Conservation (phyloP, 1,140 invertebrate species). For the Drosophila tsacasi region DNA sequence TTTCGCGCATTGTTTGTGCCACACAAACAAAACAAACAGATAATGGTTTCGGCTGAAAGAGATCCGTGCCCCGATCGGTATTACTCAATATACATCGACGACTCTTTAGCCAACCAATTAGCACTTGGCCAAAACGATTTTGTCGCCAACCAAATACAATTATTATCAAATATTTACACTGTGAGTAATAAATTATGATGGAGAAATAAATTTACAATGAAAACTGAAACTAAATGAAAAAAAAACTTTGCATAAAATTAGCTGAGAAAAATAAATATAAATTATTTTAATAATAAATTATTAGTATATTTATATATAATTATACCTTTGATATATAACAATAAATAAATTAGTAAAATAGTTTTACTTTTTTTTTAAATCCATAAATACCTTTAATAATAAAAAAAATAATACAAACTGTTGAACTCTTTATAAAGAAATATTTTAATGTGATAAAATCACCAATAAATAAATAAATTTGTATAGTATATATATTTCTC, state of each 20-base stretch:
- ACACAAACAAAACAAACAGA: constrained; percentile 19
- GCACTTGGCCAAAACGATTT: constrained; percentile 34
- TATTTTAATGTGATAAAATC: too few species aligned
- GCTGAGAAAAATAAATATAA: too few species aligned
- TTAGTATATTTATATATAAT: background rate
- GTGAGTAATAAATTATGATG: background rate
- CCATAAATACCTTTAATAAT: too few species aligned
- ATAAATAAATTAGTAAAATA: too few species aligned
- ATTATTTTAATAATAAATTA: too few species aligned
- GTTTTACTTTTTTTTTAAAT: too few species aligned
- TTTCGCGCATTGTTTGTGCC: constrained; percentile 25
- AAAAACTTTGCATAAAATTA: background rate
- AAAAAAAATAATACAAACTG: too few species aligned
- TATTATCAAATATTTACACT: constrained; percentile 9
- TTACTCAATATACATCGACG: constrained; percentile 23
- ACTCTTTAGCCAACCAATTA: constrained; percentile 43
- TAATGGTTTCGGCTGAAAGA: constrained; percentile 30
- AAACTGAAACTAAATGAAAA: background rate
- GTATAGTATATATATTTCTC: too few species aligned
- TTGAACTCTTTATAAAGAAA: too few species aligned
- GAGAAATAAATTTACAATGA: too few species aligned
- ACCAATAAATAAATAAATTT: too few species aligned
- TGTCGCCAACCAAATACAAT: constrained; percentile 31
- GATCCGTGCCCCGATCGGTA: constrained; percentile 26
- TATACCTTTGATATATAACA: too few species aligned